Percentiles rank a stretch among this genome's conserved stretches.
These are phyloP conservation scores for Zoanthus sociatus DNA, from an alignment of 92 coral and sea anemone species.

Conservation along the genomic window DNA sequence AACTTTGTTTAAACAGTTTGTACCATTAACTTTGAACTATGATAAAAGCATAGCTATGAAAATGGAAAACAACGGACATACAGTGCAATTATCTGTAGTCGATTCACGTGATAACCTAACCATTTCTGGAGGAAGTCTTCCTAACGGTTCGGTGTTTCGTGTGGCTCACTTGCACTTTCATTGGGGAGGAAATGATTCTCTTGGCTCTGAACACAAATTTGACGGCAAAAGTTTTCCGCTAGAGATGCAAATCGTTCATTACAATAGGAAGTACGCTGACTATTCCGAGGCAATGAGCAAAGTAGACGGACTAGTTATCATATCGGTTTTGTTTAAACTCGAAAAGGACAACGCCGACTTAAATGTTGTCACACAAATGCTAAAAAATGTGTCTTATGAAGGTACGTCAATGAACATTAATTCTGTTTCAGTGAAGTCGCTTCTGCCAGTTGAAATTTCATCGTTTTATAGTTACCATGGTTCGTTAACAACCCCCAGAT, in stretches of 20 bases:
- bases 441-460: constrained; percentile 69
- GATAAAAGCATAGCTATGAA: constrained; percentile 43
- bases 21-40: constrained; percentile 60
- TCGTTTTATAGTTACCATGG: constrained; percentile 85
- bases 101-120: constrained; percentile 44
- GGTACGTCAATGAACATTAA: constrained; percentile 35
- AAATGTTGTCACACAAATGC: constrained; percentile 56
- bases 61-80: constrained; percentile 84
- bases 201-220: constrained; percentile 91
- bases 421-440: constrained; percentile 46
- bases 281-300: constrained; percentile 47
- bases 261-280: constrained; percentile 66
- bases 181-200: constrained; percentile 69
- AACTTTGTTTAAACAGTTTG: constrained; percentile 65
- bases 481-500: constrained; percentile 90
- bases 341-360: constrained; percentile 59
- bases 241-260: constrained; percentile 89
- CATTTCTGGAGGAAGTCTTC: constrained; percentile 77
- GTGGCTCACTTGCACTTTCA: constrained; percentile 83
- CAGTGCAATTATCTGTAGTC: constrained; percentile 59
- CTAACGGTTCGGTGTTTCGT: constrained; percentile 41
- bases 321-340: constrained; percentile 69
- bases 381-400: constrained; percentile 51
- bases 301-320: constrained; percentile 69
- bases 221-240: constrained; percentile 75